These are phyloP conservation scores for Drosophila sechellia DNA, from an alignment of 1,140 invertebrate species.

Conservation along the genomic window DNA sequence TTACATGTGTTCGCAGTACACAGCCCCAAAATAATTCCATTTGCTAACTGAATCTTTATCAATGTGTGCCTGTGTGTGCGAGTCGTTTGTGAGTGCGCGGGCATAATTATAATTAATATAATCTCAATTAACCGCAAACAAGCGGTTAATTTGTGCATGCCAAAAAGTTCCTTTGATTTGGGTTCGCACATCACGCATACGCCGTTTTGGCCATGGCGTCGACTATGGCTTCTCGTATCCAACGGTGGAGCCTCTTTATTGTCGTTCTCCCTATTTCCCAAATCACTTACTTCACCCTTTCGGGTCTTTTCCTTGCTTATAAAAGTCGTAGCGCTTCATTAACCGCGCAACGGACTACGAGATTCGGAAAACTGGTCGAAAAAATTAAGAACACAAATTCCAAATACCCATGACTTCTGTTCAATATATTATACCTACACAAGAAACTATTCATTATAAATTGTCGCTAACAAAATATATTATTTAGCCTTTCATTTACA, in stretches of 20 bases:
- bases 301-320: background rate
- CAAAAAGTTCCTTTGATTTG: conserved; percentile 50
- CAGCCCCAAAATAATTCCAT: conserved; percentile 71
- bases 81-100: conserved; percentile 27
- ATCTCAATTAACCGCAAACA: conserved; percentile 83
- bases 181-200: conserved; percentile 52
- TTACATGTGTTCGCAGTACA: conserved; percentile 68
- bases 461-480: too few species aligned
- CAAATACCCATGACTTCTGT: too few species aligned
- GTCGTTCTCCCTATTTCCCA: too few species aligned
- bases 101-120: conserved; percentile 78
- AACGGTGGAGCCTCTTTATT: too few species aligned
- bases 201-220: conserved; percentile 29
- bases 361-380: conserved; percentile 11
- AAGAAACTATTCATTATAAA: too few species aligned
- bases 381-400: too few species aligned
- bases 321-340: conserved; percentile 30
- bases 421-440: too few species aligned
- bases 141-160: conserved; percentile 74
- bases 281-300: background rate
- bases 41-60: conserved; percentile 60
- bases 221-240: background rate
- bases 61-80: conserved; percentile 6
- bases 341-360: conserved; percentile 18
- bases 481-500: too few species aligned